Conservation (phyloP, 2,113 vertebrate genomes). For the Petaurus breviceps region DNA sequence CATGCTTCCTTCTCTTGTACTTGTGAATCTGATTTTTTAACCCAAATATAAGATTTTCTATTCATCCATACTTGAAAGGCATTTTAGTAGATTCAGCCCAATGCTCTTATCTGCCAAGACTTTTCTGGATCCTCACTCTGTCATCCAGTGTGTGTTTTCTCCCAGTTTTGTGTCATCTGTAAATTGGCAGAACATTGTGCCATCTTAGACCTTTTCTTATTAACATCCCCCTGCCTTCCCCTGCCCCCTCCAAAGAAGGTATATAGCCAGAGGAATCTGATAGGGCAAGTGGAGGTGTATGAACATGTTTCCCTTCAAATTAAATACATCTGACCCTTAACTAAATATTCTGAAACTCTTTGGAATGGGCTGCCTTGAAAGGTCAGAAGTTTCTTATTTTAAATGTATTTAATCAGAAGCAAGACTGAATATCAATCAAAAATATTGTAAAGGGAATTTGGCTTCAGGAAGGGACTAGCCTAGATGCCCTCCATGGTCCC, state of each 20-base stretch:
- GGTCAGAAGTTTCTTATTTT: background rate
- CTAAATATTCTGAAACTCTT: background rate
- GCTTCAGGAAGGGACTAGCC: background rate
- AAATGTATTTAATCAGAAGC: background rate
- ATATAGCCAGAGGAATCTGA: background rate
- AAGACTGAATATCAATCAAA: background rate
- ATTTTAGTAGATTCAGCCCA: background rate
- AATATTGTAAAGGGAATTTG: background rate
- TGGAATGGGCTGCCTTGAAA: background rate
- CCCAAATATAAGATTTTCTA: background rate
- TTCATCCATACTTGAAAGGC: background rate
- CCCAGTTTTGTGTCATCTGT: background rate
- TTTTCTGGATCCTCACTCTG: background rate
- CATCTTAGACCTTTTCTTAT: background rate
- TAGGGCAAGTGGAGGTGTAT: background rate
- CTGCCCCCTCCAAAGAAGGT: background rate
- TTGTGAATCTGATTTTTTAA: background rate
- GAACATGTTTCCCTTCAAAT: background rate
- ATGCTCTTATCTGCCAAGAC: background rate
- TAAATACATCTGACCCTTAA: background rate
- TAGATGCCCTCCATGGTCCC: background rate
- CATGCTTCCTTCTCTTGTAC: background rate
- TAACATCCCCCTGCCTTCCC: background rate
- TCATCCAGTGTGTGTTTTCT: background rate
- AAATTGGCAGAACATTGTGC: background rate